Evolutionary conservation across 2,888 invertebrate species (phyloP), one percentile per base, ranked within the genome.

Genomic region (Drosophila nigritarsus): DNA sequence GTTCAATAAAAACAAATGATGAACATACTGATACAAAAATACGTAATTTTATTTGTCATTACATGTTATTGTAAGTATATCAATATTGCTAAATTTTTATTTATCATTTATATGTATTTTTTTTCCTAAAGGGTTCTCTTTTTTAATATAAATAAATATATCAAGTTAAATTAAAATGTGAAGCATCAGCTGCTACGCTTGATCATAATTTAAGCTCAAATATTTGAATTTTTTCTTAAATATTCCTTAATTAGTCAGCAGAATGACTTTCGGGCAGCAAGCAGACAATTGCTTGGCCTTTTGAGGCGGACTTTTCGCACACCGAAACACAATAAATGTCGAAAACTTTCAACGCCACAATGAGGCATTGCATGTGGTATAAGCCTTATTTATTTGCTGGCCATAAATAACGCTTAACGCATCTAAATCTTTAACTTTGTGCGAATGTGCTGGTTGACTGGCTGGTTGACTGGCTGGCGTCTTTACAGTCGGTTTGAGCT

Each of bases 361-460:
- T 88, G 88, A 88, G 86, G 84, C 88, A 88, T 88, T 87, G 88
- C 87, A 88, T 88, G 86, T 88, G 87, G 88, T 88, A 84, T 87
- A 87, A 87, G 87, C 87, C 76, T 88, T 87, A 87, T 87, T 87
- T 87, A 87, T 87, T 87, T 87, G 87, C 76, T 40, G 86, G 88
- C 87, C 87, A 87, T 87, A 87, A 87, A 87, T 87, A 87, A 87
- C 88, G 87, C 87, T 87, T 87, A 87, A 87, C 87, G 88, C 87
- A 87, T 87, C 87, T 87, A 87, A 87, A 87, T 87, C 87, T 87
- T 87, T 75, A 88, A 88, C 87, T 87, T 87, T 83, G 83, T 80
- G 77, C 72, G 80, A 82, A 82, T 85, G 80, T 79, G 83, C 70
- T 78, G 72, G 73, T 73, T 78, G 81, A 40, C 74, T 72, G 75